These are phyloP conservation scores for Phylloscopus whistleri DNA, from an alignment of 2,113 vertebrate genomes.

Conservation along the genomic window DNA sequence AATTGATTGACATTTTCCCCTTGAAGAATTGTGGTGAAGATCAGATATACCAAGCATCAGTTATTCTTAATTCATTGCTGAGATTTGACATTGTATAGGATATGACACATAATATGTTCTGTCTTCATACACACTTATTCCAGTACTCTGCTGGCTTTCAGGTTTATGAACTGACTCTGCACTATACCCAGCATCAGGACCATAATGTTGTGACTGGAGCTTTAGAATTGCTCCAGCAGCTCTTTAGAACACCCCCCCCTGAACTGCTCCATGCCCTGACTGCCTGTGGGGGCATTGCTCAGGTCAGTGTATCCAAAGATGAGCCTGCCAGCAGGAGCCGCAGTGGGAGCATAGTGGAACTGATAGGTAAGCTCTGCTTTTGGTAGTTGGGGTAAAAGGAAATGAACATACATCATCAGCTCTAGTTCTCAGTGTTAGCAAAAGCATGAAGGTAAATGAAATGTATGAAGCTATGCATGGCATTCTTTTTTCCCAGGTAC, in stretches of 20 bases:
- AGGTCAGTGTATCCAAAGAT: constrained; percentile 76
- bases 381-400: background rate
- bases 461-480: background rate
- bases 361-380: constrained; percentile 80
- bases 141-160: constrained; percentile 26
- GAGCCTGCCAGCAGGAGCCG: constrained; percentile 79
- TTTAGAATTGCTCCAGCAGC: constrained; percentile 91
- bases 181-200: constrained; percentile 92
- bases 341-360: constrained; percentile 90
- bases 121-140: background rate
- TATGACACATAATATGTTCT: background rate
- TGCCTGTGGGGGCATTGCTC: constrained; percentile 74
- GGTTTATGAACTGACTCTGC: constrained; percentile 94
- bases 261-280: constrained; percentile 88
- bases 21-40: background rate
- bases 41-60: background rate
- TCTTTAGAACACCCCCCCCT: constrained; percentile 87
- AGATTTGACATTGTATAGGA: background rate
- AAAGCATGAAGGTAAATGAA: background rate
- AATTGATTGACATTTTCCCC: background rate
- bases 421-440: background rate
- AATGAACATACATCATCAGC: background rate
- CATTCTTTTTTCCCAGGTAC: background rate
- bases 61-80: background rate
- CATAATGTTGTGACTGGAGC: constrained; percentile 96